Base-by-base conservation (phyloP, 2,797 vertebrate species). In the Rallus crepitans region DNA sequence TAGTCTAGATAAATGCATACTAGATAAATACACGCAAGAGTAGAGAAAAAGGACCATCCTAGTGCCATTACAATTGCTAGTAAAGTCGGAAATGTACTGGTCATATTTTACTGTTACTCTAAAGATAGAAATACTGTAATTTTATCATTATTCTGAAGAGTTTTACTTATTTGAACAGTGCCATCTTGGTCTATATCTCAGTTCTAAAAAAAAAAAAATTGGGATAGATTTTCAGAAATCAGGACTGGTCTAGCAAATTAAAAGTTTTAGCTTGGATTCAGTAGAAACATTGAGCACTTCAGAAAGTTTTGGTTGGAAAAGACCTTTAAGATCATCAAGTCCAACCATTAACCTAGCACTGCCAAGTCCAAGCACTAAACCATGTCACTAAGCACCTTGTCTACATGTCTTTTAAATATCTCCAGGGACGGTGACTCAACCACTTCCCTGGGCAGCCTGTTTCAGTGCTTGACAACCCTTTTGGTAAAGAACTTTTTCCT, bases 321-420 rank as follows among this genome's bases (percentile, higher is more conserved):
- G 35, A 70, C 18, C 35, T 6, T 42, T 77, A 37, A 37, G 50
- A 27, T 56, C 45, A 19, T 28, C 2, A 7, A 23, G 35, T 66
- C 31, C 52, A 52, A 8, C 31, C 0, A 1, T 35, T 45, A 65
- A 59, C 15, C 8, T 11, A 40, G 3, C 18, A 20, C 27, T 16
- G 1, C 15, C 28, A 42, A 24, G 15, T 30, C 53, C n/a, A 56
- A 45, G 33, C 25, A n/a, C n/a, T 52, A 53, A 88, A 53, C n/a
- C 39, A 8, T 31, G 12, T 42, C 57, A 23, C 27, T 19, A 6
- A 52, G 15, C 1, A 0, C 27, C 12, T 13, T 3, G 4, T 65
- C 21, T 25, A 8, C n/a, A 6, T 0, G 3, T 5, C 50, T 53
- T 52, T 73, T n/a, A 59, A 59, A 52, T 52, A 23, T 45, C 31